phyloP scores from a whole-genome alignment of 2,888 invertebrate species.

The Carcina quercana region DNA sequence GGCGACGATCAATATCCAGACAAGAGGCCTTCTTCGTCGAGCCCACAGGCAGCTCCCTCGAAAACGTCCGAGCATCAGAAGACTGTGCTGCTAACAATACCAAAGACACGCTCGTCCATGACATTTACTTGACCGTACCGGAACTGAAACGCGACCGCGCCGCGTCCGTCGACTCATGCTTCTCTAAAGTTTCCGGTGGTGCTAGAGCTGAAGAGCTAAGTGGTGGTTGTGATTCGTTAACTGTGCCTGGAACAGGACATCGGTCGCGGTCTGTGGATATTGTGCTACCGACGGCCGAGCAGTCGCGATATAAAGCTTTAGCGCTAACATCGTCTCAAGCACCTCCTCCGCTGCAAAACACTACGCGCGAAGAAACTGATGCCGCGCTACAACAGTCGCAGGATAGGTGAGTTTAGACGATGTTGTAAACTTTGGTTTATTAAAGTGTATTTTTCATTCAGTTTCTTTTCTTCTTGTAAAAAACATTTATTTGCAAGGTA shows the following conservation, averaged over 20 bases:
- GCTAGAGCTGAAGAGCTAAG: slow-evolving; percentile 82
- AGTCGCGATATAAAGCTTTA: slow-evolving; percentile 89
- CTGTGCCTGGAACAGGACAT: slow-evolving; percentile 82
- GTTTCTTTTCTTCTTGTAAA: no score
- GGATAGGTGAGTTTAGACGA: no score
- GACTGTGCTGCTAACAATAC: slow-evolving; percentile 42
- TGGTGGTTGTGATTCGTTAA: slow-evolving; percentile 74
- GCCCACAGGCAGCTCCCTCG: slow-evolving; percentile 80
- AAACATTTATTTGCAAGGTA: no score
- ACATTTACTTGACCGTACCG: slow-evolving; percentile 87
- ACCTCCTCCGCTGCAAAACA: slow-evolving; percentile 30
- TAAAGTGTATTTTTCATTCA: no score
- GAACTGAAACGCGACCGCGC: slow-evolving; percentile 89
- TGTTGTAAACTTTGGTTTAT: no score
- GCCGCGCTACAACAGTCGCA: slow-evolving; percentile 27
- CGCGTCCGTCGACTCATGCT: slow-evolving; percentile 91
- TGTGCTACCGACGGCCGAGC: slow-evolving; percentile 88
- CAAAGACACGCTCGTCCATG: slow-evolving; percentile 73
- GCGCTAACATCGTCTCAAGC: slow-evolving; percentile 76
- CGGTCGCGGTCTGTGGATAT: slow-evolving; percentile 91
- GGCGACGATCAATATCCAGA: slow-evolving; percentile 84
- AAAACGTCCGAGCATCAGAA: slow-evolving; percentile 78
- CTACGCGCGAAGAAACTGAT: slow-evolving; percentile 27
- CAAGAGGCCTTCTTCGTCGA: slow-evolving; percentile 89
- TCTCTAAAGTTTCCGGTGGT: slow-evolving; percentile 83